Evolutionary conservation across 1,140 invertebrate genomes (phyloP).

Genomic region (Drosophila nigrodunni): DNA sequence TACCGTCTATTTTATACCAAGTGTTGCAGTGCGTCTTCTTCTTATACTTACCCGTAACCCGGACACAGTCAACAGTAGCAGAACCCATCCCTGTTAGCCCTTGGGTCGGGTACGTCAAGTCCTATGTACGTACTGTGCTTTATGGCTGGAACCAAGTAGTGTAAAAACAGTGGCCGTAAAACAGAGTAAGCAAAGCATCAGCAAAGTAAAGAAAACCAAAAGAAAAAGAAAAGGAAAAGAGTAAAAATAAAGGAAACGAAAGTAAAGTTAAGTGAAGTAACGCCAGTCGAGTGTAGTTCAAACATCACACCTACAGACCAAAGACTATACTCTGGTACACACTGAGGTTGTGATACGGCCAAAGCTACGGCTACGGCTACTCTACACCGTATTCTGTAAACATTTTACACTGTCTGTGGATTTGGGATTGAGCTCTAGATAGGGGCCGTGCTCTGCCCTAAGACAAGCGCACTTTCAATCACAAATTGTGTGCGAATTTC

Average conservation of each 20-base stretch:
- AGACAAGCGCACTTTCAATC: slow-evolving; percentile 18
- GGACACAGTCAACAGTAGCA: background rate
- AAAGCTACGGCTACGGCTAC: slow-evolving; percentile 35
- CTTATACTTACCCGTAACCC: slow-evolving; percentile 9
- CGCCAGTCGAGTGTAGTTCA: slow-evolving; percentile 74
- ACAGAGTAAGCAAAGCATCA: slow-evolving; percentile 50
- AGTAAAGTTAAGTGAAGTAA: slow-evolving; percentile 20
- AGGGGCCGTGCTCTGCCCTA: background rate
- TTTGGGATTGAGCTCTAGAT: slow-evolving; percentile 10
- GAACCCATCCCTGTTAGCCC: too few species aligned
- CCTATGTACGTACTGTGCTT: slow-evolving; percentile 25
- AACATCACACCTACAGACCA: slow-evolving; percentile 73
- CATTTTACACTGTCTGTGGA: slow-evolving; percentile 50
- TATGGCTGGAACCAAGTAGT: slow-evolving; percentile 53
- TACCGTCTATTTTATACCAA: slow-evolving; percentile 44
- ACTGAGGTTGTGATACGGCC: slow-evolving; percentile 34
- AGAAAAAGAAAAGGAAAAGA: background rate
- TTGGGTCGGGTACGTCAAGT: slow-evolving; percentile 28
- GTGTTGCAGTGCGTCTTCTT: slow-evolving; percentile 42
- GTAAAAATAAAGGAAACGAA: slow-evolving; percentile 3
- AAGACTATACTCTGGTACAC: slow-evolving; percentile 23
- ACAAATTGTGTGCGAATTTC: slow-evolving; percentile 28
- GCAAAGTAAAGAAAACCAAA: slow-evolving; percentile 28
- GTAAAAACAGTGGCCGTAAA: slow-evolving; percentile 63
- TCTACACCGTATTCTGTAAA: slow-evolving; percentile 69